These are phyloP conservation scores for Orycteropus afer DNA, from an alignment of 2,113 vertebrate genomes.

Conservation along the genomic window DNA sequence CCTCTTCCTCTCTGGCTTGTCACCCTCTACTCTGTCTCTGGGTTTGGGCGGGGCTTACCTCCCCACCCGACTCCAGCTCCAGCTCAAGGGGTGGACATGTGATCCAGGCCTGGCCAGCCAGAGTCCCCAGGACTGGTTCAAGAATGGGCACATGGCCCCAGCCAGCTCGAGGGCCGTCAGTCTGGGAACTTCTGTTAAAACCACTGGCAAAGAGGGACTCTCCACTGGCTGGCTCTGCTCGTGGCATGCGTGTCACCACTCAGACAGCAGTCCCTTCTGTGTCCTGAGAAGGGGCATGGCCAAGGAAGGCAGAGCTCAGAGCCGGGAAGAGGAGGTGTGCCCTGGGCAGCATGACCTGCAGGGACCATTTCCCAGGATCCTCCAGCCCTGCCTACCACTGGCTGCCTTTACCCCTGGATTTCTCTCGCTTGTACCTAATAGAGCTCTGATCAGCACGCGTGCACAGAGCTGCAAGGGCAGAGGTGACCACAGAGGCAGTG, in stretches of 20 bases:
- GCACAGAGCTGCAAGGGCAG: background rate
- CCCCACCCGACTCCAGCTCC: background rate
- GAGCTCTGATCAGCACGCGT: accelerated
- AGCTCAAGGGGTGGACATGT: background rate
- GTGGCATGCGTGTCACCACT: accelerated
- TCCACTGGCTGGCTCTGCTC: background rate
- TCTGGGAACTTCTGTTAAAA: background rate
- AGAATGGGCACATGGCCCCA: background rate
- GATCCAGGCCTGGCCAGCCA: background rate
- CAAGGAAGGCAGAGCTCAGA: no score
- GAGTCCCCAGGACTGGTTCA: background rate
- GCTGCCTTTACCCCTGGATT: background rate
- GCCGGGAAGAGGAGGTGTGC: background rate
- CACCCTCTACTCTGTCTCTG: background rate
- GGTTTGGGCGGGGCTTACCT: background rate
- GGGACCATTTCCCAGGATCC: background rate
- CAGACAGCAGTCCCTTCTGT: background rate
- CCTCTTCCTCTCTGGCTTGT: background rate
- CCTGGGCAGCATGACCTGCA: background rate
- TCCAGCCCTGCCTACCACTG: background rate
- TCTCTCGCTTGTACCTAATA: background rate
- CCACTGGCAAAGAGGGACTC: background rate
- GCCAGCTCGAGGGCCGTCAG: background rate
- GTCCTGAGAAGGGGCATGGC: background rate
- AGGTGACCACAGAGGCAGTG: background rate